These are phyloP conservation scores for Ranitomeya imitator DNA, from an alignment of 2,113 vertebrate species.

Conservation along the genomic window DNA sequence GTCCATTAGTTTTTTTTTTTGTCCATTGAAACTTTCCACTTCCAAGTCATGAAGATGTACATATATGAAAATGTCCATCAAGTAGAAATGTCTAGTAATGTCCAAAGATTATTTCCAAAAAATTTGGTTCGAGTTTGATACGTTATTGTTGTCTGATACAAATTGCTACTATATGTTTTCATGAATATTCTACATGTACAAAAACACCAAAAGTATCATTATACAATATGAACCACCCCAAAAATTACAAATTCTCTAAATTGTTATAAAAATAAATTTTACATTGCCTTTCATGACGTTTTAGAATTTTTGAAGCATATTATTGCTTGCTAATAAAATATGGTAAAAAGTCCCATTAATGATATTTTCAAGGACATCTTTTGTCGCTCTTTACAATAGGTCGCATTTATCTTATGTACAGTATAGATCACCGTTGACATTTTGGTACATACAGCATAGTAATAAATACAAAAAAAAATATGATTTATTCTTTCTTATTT, in stretches of 20 bases:
- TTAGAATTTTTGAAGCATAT: background rate
- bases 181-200: background rate
- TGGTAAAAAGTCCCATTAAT: background rate
- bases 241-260: background rate
- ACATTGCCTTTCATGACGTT: background rate
- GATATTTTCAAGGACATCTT: too few relatives aligned
- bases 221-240: background rate
- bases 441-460: slow-evolving; percentile 1
- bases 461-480: slow-evolving; percentile 36
- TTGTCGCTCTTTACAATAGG: background rate
- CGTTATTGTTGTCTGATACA: background rate
- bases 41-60: background rate
- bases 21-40: background rate
- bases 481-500: background rate
- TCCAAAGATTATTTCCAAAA: background rate
- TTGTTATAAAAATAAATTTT: background rate
- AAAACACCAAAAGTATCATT: background rate
- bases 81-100: background rate
- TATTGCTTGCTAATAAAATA: slow-evolving; percentile 25
- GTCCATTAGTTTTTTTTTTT: background rate
- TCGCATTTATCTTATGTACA: slow-evolving; percentile 1
- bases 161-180: slow-evolving; percentile 15
- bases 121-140: slow-evolving; percentile 11
- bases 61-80: slow-evolving; percentile 1
- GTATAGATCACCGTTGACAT: background rate